Percentiles rank a stretch among this genome's conserved stretches.
phyloP scores from a whole-genome alignment of 2,797 vertebrate genomes.

The Clamator glandarius region DNA sequence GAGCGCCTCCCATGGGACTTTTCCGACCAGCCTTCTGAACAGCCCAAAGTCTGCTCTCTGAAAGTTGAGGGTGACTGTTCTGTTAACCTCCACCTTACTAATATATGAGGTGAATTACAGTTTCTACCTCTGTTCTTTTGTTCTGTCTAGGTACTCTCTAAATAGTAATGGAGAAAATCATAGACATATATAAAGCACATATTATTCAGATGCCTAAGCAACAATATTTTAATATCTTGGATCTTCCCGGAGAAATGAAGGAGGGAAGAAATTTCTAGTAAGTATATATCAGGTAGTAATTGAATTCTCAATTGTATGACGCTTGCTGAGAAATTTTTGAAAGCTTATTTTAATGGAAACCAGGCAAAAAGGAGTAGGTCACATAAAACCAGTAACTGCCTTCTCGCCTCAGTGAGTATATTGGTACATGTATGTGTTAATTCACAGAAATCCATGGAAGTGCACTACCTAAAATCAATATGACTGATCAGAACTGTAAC shows the following conservation, averaged over 20 bases:
- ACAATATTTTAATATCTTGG: neutral
- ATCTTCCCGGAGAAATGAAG: neutral
- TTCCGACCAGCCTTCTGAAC: too few relatives aligned
- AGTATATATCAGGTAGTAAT: neutral
- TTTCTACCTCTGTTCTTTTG: neutral
- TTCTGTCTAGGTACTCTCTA: neutral
- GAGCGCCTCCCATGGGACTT: too few relatives aligned
- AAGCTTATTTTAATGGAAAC: neutral
- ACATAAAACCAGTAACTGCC: neutral
- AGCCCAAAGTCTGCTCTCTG: too few relatives aligned
- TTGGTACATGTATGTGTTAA: neutral
- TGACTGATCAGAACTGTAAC: neutral
- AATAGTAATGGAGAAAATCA: neutral
- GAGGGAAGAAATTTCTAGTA: neutral
- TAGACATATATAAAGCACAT: neutral
- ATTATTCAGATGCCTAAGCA: neutral
- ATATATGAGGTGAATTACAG: neutral
- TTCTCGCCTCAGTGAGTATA: neutral
- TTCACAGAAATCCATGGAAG: neutral
- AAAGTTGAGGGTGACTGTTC: too few relatives aligned
- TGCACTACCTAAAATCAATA: neutral
- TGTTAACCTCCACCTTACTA: too few relatives aligned
- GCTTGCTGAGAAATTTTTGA: neutral
- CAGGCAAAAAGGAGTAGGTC: neutral
- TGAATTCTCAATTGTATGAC: neutral